phyloP scores from a whole-genome alignment of 2,888 invertebrate species.

The Meghimatium bilineatum region DNA sequence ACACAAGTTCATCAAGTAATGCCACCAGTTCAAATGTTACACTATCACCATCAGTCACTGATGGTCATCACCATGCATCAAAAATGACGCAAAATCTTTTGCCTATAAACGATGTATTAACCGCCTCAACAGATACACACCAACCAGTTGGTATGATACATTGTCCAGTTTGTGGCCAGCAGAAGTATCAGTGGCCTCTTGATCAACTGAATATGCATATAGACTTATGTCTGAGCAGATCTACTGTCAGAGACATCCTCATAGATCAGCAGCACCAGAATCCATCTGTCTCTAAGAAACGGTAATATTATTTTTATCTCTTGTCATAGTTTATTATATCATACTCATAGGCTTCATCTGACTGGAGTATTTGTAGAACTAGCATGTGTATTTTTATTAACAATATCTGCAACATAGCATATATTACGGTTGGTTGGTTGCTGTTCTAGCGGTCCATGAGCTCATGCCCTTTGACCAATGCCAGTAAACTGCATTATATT shows the following conservation, averaged over 20 bases:
- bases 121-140: neutral
- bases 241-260: conserved; percentile 66
- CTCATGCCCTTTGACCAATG: too few species aligned
- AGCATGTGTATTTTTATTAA: neutral
- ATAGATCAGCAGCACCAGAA: conserved; percentile 55
- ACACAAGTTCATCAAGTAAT: neutral
- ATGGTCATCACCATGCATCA: neutral
- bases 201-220: conserved; percentile 70
- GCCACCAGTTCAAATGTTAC: neutral
- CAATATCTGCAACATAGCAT: too few species aligned
- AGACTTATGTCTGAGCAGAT: conserved; percentile 69
- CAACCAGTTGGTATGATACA: conserved; percentile 41
- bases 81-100: neutral
- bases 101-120: neutral
- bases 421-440: too few species aligned
- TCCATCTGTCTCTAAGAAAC: neutral
- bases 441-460: too few species aligned
- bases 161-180: conserved; percentile 70
- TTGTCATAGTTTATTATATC: neutral
- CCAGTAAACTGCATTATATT: too few species aligned
- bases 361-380: neutral
- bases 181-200: conserved; percentile 59
- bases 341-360: too few species aligned
- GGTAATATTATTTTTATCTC: neutral
- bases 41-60: neutral